Evolutionary conservation across 2,888 invertebrate genomes (phyloP).

Genomic region (Ophion obscuratus): DNA sequence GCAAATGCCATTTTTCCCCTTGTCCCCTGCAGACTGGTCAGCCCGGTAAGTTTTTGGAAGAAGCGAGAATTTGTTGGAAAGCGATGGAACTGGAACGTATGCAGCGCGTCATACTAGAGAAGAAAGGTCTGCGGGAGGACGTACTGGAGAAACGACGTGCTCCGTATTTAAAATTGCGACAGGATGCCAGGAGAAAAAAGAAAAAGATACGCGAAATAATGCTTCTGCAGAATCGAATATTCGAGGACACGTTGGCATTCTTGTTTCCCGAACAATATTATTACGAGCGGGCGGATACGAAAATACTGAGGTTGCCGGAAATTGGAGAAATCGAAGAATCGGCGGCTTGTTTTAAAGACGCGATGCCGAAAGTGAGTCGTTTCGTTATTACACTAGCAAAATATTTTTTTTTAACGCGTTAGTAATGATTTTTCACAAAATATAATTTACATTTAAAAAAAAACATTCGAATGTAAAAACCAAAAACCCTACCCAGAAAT

Average conservation of each 20-base stretch:
- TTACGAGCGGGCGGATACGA: constrained; percentile 47
- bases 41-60: constrained; percentile 80
- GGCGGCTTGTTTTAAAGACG: constrained; percentile 33
- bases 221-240: constrained; percentile 87
- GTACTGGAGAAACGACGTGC: constrained; percentile 87
- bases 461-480: background rate
- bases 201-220: constrained; percentile 86
- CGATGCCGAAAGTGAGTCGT: constrained; percentile 26
- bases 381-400: background rate
- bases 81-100: constrained; percentile 88
- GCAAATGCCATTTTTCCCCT: background rate
- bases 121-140: constrained; percentile 87
- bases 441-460: background rate
- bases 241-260: constrained; percentile 87
- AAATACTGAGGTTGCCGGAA: constrained; percentile 67
- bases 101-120: constrained; percentile 87
- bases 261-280: constrained; percentile 86
- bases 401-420: background rate
- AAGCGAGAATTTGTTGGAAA: constrained; percentile 86
- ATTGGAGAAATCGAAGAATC: constrained; percentile 84
- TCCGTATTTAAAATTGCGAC: constrained; percentile 87
- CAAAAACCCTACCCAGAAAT: background rate
- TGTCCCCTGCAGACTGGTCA: constrained; percentile 66
- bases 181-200: constrained; percentile 86
- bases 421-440: background rate